Evolutionary conservation across 1,140 invertebrate species (phyloP).

Genomic region (Hylaeus volcanicus): DNA sequence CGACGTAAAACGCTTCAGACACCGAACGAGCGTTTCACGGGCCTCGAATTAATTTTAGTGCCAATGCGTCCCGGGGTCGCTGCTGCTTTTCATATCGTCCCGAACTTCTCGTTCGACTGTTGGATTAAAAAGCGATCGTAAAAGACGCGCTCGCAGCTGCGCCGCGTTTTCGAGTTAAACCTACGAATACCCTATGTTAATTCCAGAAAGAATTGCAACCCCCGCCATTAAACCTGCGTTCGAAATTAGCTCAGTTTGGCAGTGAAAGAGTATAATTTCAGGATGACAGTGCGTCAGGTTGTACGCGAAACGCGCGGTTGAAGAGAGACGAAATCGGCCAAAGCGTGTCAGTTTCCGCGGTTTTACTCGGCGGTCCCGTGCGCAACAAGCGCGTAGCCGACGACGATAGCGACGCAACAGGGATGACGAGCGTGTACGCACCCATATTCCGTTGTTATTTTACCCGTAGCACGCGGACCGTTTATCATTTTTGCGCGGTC

Average conservation of each 20-base stretch:
- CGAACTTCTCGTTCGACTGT: not conserved
- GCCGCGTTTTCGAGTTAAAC: not conserved
- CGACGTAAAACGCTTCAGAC: conserved; percentile 5
- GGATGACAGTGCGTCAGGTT: too few relatives aligned
- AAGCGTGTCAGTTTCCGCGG: conserved; percentile 17
- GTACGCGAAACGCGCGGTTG: not conserved
- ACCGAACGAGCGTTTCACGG: not conserved
- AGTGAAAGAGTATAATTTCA: too few relatives aligned
- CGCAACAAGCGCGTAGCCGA: not conserved
- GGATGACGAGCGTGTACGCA: conserved; percentile 26
- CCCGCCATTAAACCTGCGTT: too few relatives aligned
- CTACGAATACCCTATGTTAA: too few relatives aligned
- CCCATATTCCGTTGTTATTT: conserved; percentile 62
- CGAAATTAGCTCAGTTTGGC: too few relatives aligned
- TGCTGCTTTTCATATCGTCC: not conserved
- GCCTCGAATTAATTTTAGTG: conserved; percentile 38
- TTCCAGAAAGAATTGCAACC: too few relatives aligned
- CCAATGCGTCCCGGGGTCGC: not conserved
- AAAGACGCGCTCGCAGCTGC: conserved; percentile 8
- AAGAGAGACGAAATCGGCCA: conserved; percentile 2
- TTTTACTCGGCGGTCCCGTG: conserved; percentile 14
- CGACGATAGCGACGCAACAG: not conserved
- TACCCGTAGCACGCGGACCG: conserved; percentile 50
- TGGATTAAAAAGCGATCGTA: conserved; percentile 24
- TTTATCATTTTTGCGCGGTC: conserved; percentile 61